A percentile compares a stretch with the other conserved stretches of the same genome.
These are phyloP conservation scores for Oncorhynchus gorbuscha DNA, from an alignment of 2,113 vertebrate genomes.

Conservation along the genomic window DNA sequence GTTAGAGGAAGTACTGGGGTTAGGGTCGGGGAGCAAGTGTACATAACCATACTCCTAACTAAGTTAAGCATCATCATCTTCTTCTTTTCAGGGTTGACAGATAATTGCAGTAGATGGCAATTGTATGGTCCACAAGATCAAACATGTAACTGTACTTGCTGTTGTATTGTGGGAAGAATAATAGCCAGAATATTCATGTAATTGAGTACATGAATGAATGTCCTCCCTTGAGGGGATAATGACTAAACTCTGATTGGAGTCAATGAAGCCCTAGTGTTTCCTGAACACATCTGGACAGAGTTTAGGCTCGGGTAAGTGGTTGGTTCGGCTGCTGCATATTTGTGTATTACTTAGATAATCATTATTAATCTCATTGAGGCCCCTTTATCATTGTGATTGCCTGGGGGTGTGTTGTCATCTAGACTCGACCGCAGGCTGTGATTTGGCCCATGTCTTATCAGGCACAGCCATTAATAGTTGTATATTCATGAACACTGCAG, in stretches of 20 bases:
- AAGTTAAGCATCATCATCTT: no score
- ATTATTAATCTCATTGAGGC: conserved; percentile 57
- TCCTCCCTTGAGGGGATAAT: conserved; percentile 18
- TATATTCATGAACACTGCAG: conserved; percentile 46
- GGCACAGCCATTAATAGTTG: conserved; percentile 40
- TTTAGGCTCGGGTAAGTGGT: conserved; percentile 24
- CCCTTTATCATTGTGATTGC: conserved; percentile 48
- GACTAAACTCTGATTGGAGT: conserved; percentile 35
- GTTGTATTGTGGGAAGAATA: no score
- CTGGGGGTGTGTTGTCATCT: conserved; percentile 48
- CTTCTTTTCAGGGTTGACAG: no score
- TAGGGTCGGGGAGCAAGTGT: no score
- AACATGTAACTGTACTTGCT: no score
- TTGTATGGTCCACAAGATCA: no score
- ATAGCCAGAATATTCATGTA: no score
- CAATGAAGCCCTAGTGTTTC: conserved; percentile 27
- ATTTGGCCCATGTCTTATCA: conserved; percentile 29
- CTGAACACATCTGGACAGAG: conserved; percentile 64
- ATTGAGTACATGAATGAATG: conserved; percentile 8
- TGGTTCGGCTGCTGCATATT: conserved; percentile 37
- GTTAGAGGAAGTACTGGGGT: not conserved
- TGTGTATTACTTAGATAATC: conserved; percentile 46
- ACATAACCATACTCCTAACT: no score
- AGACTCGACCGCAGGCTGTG: conserved; percentile 39
- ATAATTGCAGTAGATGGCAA: no score